These are phyloP conservation scores for Trachythela sp. DNA, from an alignment of 64 coral and sea anemone species.

Conservation along the genomic window DNA sequence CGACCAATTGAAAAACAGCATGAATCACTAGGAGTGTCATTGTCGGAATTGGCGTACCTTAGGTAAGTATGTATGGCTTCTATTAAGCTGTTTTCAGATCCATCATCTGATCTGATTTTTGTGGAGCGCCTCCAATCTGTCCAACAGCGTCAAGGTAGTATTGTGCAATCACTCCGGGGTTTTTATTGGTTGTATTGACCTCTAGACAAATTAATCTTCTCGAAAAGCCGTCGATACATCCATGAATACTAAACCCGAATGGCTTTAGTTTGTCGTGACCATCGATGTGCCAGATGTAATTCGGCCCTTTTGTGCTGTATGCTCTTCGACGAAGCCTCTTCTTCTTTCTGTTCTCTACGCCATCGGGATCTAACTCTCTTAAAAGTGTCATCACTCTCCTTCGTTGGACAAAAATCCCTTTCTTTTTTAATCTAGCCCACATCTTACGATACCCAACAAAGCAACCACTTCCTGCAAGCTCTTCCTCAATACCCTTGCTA, in stretches of 20 bases:
- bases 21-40: no score
- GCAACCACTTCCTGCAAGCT: slow-evolving; percentile 47
- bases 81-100: neutral
- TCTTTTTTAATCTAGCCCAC: neutral
- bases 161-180: neutral
- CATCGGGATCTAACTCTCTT: neutral
- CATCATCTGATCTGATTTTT: neutral
- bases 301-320: neutral
- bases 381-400: slow-evolving; percentile 15
- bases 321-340: neutral
- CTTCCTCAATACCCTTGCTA: neutral
- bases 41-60: no score
- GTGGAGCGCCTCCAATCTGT: neutral
- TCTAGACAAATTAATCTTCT: slow-evolving; percentile 6
- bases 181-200: neutral
- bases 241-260: neutral
- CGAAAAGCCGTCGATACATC: neutral
- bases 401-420: slow-evolving; percentile 30
- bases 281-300: neutral
- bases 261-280: slow-evolving; percentile 3
- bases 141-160: slow-evolving; percentile 2
- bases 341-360: neutral
- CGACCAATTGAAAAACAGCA: neutral
- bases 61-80: neutral
- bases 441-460: slow-evolving; percentile 38